Conservation (phyloP, 92 coral and sea anemone genomes). For the Micromussa lordhowensis region DNA sequence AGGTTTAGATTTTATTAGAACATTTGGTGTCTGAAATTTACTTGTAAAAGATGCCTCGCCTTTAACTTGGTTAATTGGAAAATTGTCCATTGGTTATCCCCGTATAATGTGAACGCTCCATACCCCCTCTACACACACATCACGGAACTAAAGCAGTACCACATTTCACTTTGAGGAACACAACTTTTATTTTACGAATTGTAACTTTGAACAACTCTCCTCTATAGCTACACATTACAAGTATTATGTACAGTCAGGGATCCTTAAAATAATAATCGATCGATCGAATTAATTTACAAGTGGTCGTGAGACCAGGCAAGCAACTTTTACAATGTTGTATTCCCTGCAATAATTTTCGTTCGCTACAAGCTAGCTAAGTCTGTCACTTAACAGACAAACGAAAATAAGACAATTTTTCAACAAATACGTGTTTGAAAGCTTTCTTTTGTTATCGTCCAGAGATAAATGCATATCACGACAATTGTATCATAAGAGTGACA, state of each 20-base stretch:
- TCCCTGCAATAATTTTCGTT: not conserved
- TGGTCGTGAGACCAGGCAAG: not conserved
- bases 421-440: not conserved
- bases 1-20: no score
- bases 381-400: not conserved
- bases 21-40: no score
- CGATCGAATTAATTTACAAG: not conserved
- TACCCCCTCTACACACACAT: not conserved
- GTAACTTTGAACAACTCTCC: not conserved
- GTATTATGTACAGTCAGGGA: conserved; percentile 6
- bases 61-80: no score
- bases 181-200: not conserved
- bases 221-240: not conserved
- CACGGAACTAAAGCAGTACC: not conserved
- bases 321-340: not conserved
- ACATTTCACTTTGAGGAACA: not conserved
- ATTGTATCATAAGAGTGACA: not conserved
- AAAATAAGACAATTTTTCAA: not conserved
- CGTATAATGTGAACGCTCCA: not conserved
- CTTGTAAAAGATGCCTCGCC: no score
- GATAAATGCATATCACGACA: not conserved
- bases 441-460: not conserved
- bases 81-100: not conserved
- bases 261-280: conserved; percentile 1
- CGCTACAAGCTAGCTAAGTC: not conserved